Conservation (phyloP, 2,113 vertebrate genomes). For the Empidonax traillii region DNA sequence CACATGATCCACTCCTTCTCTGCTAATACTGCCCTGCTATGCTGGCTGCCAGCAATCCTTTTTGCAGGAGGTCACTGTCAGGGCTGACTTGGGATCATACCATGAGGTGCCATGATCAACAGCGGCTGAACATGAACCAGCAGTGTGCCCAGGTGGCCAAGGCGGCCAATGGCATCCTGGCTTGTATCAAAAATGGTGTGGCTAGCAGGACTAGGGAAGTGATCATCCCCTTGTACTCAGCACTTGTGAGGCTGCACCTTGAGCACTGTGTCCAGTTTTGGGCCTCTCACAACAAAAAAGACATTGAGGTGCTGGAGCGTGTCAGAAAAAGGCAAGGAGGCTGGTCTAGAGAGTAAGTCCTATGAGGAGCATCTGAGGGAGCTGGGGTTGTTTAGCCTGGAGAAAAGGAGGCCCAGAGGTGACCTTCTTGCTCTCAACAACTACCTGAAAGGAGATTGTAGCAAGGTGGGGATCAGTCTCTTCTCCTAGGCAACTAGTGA, state of each 20-base stretch:
- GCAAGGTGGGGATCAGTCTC: background rate
- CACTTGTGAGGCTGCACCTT: background rate
- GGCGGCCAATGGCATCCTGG: background rate
- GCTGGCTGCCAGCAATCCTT: background rate
- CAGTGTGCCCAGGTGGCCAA: background rate
- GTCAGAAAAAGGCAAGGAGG: background rate
- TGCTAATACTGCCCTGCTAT: background rate
- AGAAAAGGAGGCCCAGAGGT: background rate
- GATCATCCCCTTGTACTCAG: rapidly evolving
- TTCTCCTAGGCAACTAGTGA: background rate
- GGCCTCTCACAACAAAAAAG: background rate
- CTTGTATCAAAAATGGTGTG: background rate
- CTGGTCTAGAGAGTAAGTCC: background rate
- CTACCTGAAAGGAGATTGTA: background rate
- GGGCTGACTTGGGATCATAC: background rate
- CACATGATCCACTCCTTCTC: background rate
- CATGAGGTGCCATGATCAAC: background rate
- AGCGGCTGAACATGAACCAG: background rate
- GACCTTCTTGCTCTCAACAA: background rate
- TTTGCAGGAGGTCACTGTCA: background rate
- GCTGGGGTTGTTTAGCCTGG: background rate
- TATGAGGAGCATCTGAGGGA: background rate
- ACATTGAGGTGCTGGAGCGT: rapidly evolving
- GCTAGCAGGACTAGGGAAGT: background rate
- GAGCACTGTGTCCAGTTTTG: background rate